Evolutionary conservation across 2,113 vertebrate species (phyloP).

Genomic region (Istiophorus platypterus): DNA sequence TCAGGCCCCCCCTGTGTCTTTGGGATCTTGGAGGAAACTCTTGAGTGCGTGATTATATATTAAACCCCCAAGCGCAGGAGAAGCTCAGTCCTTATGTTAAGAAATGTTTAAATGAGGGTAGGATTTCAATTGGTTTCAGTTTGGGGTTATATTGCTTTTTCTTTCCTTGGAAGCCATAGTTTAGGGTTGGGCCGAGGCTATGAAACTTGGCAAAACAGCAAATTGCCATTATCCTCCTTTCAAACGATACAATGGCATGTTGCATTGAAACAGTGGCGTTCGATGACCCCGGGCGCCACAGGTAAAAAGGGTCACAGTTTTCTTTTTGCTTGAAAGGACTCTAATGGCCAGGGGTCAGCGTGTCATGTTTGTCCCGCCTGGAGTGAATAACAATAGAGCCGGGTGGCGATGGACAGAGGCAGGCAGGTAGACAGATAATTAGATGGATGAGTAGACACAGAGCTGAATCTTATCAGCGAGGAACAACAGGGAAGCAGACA

Average conservation of each 20-base stretch:
- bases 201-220: conserved; percentile 44
- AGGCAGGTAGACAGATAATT: conserved; percentile 77
- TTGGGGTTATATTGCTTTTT: conserved; percentile 52
- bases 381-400: conserved; percentile 78
- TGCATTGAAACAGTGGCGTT: conserved; percentile 69
- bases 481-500: conserved; percentile 66
- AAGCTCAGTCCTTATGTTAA: conserved; percentile 28
- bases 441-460: conserved; percentile 70
- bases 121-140: conserved; percentile 64
- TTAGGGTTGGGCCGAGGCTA: conserved; percentile 28
- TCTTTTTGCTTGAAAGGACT: conserved; percentile 67
- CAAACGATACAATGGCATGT: conserved; percentile 40
- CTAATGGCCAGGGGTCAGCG: conserved; percentile 82
- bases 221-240: conserved; percentile 46
- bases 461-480: conserved; percentile 72
- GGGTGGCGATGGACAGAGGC: conserved; percentile 75
- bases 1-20: conserved; percentile 62
- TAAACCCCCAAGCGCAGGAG: conserved; percentile 63
- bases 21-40: conserved; percentile 55
- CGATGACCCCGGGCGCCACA: conserved; percentile 70
- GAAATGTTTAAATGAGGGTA: conserved; percentile 45
- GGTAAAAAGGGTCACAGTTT: conserved; percentile 75
- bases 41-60: conserved; percentile 69
- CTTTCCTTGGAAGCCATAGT: conserved; percentile 35
- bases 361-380: conserved; percentile 85